Conservation (phyloP, 2,113 vertebrate species). For the Sigmodon hispidus region DNA sequence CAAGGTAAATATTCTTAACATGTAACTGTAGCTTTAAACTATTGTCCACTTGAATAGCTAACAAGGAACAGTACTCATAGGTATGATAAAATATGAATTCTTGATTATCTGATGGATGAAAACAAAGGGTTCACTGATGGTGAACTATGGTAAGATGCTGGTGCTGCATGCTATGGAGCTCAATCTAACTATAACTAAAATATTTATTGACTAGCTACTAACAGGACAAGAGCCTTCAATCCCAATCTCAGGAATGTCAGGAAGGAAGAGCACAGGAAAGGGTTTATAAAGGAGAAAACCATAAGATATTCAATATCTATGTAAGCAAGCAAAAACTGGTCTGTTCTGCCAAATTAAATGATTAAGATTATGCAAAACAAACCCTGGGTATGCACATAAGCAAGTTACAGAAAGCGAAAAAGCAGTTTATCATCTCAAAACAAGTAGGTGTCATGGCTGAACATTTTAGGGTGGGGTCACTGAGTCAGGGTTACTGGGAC, state of each 20-base stretch:
- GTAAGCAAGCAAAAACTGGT: background rate
- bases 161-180: no score
- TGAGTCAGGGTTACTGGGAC: background rate
- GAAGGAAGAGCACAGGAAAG: background rate
- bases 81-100: constrained; percentile 30
- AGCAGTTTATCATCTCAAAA: background rate
- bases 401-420: background rate
- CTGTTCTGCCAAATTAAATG: background rate
- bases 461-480: background rate
- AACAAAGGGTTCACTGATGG: constrained; percentile 2
- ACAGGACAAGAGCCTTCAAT: background rate
- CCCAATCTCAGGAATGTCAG: background rate
- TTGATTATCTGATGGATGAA: background rate
- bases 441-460: background rate
- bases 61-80: background rate
- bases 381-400: background rate
- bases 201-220: background rate
- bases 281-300: background rate
- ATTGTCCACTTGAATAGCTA: background rate
- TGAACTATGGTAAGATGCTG: background rate
- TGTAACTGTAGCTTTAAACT: background rate
- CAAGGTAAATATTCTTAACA: background rate
- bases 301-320: background rate
- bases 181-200: background rate
- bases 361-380: background rate